Evolutionary conservation across 2,888 invertebrate genomes (phyloP).

Genomic region (Meghimatium bilineatum): DNA sequence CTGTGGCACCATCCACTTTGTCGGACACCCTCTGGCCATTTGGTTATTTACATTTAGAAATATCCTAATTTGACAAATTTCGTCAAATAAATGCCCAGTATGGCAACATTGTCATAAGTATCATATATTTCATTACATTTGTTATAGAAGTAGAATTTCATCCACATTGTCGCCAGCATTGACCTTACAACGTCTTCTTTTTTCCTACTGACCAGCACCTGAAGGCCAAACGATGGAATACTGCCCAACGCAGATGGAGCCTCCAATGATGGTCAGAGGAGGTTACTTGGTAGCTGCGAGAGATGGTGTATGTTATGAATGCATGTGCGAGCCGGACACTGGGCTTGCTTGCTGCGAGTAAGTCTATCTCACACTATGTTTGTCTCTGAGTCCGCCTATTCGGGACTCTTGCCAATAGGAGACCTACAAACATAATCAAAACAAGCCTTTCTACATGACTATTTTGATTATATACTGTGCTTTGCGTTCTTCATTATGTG

Average conservation of each 20-base stretch:
- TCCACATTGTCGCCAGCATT: not conserved
- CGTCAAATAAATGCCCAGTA: too few relatives aligned
- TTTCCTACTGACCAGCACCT: not conserved
- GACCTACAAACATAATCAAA: too few relatives aligned
- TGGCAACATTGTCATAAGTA: too few relatives aligned
- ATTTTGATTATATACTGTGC: too few relatives aligned
- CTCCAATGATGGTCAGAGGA: constrained; percentile 30
- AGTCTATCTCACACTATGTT: not conserved
- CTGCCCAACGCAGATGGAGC: constrained; percentile 38
- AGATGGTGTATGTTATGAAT: constrained; percentile 39
- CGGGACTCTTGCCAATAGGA: too few relatives aligned
- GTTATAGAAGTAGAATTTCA: not conserved
- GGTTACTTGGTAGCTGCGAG: constrained; percentile 16
- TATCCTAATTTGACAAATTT: too few relatives aligned
- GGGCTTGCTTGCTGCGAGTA: constrained; percentile 49
- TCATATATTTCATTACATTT: not conserved
- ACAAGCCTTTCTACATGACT: too few relatives aligned
- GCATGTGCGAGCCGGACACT: constrained; percentile 38
- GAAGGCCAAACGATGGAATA: constrained; percentile 20
- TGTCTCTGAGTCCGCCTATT: too few relatives aligned
- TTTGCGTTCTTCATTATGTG: too few relatives aligned
- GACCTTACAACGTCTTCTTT: not conserved
- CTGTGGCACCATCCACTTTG: too few relatives aligned
- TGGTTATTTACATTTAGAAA: too few relatives aligned
- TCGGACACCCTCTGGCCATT: too few relatives aligned